These are phyloP conservation scores for Pollimyrus isidori DNA, from an alignment of 2,113 vertebrate genomes.

Conservation along the genomic window DNA sequence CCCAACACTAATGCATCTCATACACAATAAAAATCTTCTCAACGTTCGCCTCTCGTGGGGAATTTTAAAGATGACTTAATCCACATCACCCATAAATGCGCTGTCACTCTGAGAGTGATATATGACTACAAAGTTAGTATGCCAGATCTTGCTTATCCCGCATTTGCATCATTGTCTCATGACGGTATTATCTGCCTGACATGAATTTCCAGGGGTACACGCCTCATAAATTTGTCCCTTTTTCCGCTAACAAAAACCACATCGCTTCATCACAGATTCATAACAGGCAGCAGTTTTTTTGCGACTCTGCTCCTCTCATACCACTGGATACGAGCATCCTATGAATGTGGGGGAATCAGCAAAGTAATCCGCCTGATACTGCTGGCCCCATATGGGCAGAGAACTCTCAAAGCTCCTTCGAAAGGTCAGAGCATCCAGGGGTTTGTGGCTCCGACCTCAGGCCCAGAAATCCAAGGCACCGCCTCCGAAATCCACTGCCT, in stretches of 20 bases:
- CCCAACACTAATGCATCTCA: not conserved
- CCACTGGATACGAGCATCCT: not conserved
- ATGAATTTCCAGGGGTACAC: conserved; percentile 58
- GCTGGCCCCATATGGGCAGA: not conserved
- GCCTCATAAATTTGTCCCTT: conserved; percentile 58
- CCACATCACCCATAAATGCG: not conserved
- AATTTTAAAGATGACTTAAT: not conserved
- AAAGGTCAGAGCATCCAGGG: not conserved
- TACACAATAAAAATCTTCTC: not conserved
- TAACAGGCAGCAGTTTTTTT: conserved; percentile 56
- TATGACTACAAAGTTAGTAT: not conserved
- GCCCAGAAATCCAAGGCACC: not conserved
- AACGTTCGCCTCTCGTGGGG: not conserved
- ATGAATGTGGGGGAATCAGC: not conserved
- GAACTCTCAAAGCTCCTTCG: not conserved
- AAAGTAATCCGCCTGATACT: not conserved
- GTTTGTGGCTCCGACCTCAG: not conserved
- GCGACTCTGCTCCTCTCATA: conserved; percentile 37
- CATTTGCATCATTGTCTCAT: conserved; percentile 55
- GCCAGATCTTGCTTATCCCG: conserved; percentile 38
- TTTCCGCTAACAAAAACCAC: conserved; percentile 41
- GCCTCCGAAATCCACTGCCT: not conserved
- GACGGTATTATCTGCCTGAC: conserved; percentile 60
- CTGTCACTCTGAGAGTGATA: conserved; percentile 6
- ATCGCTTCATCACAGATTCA: conserved; percentile 45